Evolutionary conservation across 2,113 vertebrate genomes (phyloP).

Genomic region (Cyanoramphus novaezelandiae): DNA sequence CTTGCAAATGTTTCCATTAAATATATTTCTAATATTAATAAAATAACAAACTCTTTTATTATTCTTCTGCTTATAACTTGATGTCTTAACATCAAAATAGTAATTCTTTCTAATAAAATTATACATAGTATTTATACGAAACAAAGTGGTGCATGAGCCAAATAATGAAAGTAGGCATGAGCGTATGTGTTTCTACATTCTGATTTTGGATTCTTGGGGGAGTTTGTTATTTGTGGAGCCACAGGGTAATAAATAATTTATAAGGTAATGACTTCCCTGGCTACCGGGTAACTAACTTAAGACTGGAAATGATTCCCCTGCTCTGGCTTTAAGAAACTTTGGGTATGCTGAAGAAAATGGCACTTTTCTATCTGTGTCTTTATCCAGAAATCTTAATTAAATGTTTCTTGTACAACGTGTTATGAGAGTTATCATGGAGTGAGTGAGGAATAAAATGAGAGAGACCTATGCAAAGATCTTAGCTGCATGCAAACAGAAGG

Average conservation of each 20-base stretch:
- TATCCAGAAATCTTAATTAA: neutral
- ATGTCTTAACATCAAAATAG: constrained; percentile 57
- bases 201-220: neutral
- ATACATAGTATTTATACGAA: constrained; percentile 41
- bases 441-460: neutral
- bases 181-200: neutral
- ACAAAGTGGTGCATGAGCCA: constrained; percentile 16
- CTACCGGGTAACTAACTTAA: neutral
- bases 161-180: neutral
- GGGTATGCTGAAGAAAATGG: neutral
- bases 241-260: constrained; percentile 25
- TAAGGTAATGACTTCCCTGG: neutral
- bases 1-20: constrained; percentile 56
- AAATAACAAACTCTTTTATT: constrained; percentile 50
- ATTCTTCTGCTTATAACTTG: constrained; percentile 41
- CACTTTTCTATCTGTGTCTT: neutral
- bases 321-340: neutral
- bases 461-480: neutral
- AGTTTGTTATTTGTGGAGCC: neutral
- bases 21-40: constrained; percentile 62
- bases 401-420: neutral
- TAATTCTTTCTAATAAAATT: constrained; percentile 58
- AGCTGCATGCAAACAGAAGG: neutral
- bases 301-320: neutral
- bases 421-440: neutral